Evolutionary conservation across 2,888 invertebrate species (phyloP).

Genomic region (Bombylius major): DNA sequence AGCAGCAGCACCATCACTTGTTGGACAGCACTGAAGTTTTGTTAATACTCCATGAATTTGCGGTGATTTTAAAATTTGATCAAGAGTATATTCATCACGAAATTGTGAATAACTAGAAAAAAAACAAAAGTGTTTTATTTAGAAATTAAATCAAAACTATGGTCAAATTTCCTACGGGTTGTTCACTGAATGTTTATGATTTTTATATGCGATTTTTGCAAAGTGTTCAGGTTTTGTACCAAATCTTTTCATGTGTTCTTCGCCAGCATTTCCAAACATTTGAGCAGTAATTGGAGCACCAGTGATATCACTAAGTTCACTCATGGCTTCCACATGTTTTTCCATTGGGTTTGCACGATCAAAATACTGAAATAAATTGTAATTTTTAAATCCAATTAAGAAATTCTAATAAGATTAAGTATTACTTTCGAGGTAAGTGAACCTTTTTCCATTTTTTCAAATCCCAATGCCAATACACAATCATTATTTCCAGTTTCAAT

Average conservation of each 20-base stretch:
- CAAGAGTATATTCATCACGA: slow-evolving; percentile 76
- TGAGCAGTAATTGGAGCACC: slow-evolving; percentile 84
- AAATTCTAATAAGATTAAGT: background rate
- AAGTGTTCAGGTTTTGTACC: slow-evolving; percentile 87
- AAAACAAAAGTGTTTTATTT: background rate
- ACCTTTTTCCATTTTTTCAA: slow-evolving; percentile 96
- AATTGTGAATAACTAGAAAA: slow-evolving; percentile 74
- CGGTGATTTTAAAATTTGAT: slow-evolving; percentile 82
- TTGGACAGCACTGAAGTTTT: slow-evolving; percentile 95
- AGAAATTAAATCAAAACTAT: background rate
- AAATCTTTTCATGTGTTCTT: slow-evolving; percentile 72
- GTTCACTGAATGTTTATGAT: slow-evolving; percentile 91
- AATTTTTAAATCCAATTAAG: background rate
- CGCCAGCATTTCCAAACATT: slow-evolving; percentile 91
- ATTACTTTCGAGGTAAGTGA: slow-evolving; percentile 61
- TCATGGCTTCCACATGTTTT: slow-evolving; percentile 74
- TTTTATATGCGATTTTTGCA: slow-evolving; percentile 96
- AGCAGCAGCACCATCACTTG: slow-evolving; percentile 95
- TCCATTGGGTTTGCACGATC: slow-evolving; percentile 86
- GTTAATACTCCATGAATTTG: slow-evolving; percentile 84
- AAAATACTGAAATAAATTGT: slow-evolving; percentile 39
- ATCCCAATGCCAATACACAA: slow-evolving; percentile 86
- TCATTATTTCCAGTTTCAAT: slow-evolving; percentile 79
- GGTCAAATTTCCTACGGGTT: slow-evolving; percentile 57
- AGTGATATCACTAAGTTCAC: slow-evolving; percentile 66